These are phyloP conservation scores for Hippocampus barbouri DNA, from an alignment of 2,113 vertebrate genomes.

Conservation along the genomic window DNA sequence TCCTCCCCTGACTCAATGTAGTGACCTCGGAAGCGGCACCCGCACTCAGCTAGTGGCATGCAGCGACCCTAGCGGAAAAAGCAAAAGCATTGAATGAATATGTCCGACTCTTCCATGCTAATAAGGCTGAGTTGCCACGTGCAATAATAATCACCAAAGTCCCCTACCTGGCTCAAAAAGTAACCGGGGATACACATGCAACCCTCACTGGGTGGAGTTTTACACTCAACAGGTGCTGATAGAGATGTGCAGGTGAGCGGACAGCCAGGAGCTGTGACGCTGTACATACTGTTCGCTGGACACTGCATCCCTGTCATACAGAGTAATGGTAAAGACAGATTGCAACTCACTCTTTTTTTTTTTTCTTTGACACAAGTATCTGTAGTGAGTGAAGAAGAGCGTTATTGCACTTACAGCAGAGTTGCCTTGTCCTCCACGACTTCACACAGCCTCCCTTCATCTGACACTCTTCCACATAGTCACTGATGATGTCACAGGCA, in stretches of 20 bases:
- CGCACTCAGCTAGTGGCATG: constrained; percentile 5
- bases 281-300: constrained; percentile 13
- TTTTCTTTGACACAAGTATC: background rate
- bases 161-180: constrained; percentile 14
- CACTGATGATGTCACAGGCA: constrained; percentile 24
- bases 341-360: background rate
- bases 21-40: background rate
- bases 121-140: no score
- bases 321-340: background rate
- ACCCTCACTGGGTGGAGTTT: constrained; percentile 12
- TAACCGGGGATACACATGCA: constrained; percentile 20
- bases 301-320: constrained; percentile 21
- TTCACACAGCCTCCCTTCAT: constrained; percentile 9
- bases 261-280: constrained; percentile 21
- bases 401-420: constrained; percentile 23
- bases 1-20: background rate
- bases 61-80: constrained; percentile 7
- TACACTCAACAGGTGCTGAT: background rate
- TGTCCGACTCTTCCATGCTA: no score
- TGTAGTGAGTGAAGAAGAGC: background rate
- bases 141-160: background rate
- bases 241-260: constrained; percentile 6
- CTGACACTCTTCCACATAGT: constrained; percentile 26
- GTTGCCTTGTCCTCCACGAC: constrained; percentile 9
- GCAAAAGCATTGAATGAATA: background rate